These are phyloP conservation scores for Ictalurus punctatus DNA, from an alignment of 2,113 vertebrate species.

Conservation along the genomic window DNA sequence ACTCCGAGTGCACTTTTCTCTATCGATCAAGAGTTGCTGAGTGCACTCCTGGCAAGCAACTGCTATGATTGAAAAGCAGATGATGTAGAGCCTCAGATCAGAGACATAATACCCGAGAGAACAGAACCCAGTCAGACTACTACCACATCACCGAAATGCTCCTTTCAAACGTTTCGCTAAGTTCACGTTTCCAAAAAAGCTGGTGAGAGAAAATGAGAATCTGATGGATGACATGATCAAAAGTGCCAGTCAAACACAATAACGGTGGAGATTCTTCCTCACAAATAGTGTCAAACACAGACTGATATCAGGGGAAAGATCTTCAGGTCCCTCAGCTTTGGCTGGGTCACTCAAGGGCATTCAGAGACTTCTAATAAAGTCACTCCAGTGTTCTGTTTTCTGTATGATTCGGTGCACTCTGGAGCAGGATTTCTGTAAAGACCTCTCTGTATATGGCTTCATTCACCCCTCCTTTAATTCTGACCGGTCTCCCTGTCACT, in stretches of 20 bases:
- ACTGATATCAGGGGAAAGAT: neutral
- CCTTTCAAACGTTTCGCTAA: neutral
- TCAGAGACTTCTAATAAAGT: neutral
- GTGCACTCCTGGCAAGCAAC: slow-evolving; percentile 12
- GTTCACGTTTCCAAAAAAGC: neutral
- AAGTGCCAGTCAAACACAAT: too few relatives aligned
- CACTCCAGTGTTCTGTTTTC: neutral
- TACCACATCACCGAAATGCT: neutral
- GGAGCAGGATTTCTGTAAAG: neutral
- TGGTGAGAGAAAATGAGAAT: neutral
- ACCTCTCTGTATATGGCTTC: neutral
- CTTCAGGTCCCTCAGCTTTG: neutral
- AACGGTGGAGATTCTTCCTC: neutral
- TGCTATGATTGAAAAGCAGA: slow-evolving; percentile 1
- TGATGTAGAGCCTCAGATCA: neutral
- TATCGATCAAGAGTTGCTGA: slow-evolving; percentile 29
- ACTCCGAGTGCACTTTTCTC: slow-evolving; percentile 33
- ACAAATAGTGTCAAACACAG: neutral
- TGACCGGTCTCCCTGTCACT: neutral
- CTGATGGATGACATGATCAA: neutral
- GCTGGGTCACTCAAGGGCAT: too few relatives aligned
- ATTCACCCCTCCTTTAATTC: neutral
- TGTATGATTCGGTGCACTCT: neutral
- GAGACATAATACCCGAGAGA: neutral
- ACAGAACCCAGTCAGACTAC: neutral